Evolutionary conservation across 2,888 invertebrate genomes (phyloP).

Genomic region (Torymus aiolomorphi): DNA sequence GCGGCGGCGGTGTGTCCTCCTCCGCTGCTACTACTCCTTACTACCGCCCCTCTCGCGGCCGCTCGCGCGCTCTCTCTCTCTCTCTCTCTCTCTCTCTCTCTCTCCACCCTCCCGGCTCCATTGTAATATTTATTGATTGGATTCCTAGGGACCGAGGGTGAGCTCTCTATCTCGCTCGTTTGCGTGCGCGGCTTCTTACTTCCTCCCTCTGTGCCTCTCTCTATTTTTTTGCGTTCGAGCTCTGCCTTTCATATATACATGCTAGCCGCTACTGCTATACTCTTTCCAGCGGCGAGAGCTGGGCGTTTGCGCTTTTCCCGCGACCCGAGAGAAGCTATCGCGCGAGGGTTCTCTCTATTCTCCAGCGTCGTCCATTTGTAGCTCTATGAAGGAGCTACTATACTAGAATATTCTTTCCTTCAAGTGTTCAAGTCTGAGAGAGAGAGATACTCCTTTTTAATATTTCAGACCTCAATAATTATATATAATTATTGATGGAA

Average conservation of each 20-base stretch:
- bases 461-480: too few relatives aligned
- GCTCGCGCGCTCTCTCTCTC: conserved; percentile 60
- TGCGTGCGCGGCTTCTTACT: neutral
- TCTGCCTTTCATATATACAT: neutral
- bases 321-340: neutral
- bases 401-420: too few relatives aligned
- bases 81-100: conserved; percentile 65
- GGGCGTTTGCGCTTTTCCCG: conserved; percentile 44
- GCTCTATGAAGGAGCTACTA: too few relatives aligned
- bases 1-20: conserved; percentile 66
- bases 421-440: too few relatives aligned
- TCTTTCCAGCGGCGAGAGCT: neutral
- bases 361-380: too few relatives aligned
- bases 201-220: conserved; percentile 7
- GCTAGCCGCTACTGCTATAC: neutral
- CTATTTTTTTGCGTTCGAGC: neutral
- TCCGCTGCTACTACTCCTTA: conserved; percentile 67
- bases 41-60: conserved; percentile 67
- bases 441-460: too few relatives aligned
- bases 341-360: too few relatives aligned
- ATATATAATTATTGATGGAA: conserved; percentile 5
- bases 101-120: conserved; percentile 67
- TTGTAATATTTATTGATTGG: conserved; percentile 76
- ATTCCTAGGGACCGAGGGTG: conserved; percentile 71
- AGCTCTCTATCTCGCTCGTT: conserved; percentile 54